phyloP scores from a whole-genome alignment of 2,888 invertebrate species.

The Phyllotreta cruciferae region DNA sequence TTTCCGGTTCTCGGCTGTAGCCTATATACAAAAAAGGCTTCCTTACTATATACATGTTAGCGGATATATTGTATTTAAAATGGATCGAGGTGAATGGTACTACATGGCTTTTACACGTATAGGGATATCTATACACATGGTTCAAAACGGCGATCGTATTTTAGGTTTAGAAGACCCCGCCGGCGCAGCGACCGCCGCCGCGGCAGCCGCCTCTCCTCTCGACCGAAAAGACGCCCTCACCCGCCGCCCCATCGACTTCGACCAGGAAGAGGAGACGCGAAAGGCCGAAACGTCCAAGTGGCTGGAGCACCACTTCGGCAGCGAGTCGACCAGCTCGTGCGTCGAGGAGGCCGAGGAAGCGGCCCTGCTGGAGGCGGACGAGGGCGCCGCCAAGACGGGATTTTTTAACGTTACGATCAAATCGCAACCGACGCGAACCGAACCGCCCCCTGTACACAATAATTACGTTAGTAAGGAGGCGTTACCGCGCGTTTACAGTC shows the following conservation, averaged over 20 bases:
- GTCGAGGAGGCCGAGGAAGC: constrained; percentile 64
- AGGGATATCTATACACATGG: no score
- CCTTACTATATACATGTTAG: no score
- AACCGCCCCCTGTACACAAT: constrained; percentile 42
- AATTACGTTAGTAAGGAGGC: constrained; percentile 47
- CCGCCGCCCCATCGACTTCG: constrained; percentile 82
- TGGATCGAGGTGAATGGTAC: no score
- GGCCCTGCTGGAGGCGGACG: constrained; percentile 70
- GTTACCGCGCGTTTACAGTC: constrained; percentile 56
- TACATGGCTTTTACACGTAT: no score
- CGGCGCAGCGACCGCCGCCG: no score
- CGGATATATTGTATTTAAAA: no score
- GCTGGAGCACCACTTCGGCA: constrained; percentile 90
- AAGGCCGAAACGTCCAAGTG: constrained; percentile 91
- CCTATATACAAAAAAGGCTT: no score
- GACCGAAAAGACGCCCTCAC: constrained; percentile 84
- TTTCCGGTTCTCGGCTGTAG: not conserved
- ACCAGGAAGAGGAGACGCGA: constrained; percentile 87
- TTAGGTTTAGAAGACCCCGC: constrained; percentile 51
- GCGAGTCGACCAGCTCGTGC: constrained; percentile 82
- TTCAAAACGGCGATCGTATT: constrained; percentile 15
- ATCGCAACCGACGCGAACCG: constrained; percentile 64
- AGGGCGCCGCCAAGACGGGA: constrained; percentile 69
- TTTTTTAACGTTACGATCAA: constrained; percentile 83
- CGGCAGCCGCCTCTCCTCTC: constrained; percentile 53